Percentiles rank a stretch among this genome's conserved stretches.
Conservation (phyloP, 1,140 invertebrate genomes). For the Calosoma granatense region DNA sequence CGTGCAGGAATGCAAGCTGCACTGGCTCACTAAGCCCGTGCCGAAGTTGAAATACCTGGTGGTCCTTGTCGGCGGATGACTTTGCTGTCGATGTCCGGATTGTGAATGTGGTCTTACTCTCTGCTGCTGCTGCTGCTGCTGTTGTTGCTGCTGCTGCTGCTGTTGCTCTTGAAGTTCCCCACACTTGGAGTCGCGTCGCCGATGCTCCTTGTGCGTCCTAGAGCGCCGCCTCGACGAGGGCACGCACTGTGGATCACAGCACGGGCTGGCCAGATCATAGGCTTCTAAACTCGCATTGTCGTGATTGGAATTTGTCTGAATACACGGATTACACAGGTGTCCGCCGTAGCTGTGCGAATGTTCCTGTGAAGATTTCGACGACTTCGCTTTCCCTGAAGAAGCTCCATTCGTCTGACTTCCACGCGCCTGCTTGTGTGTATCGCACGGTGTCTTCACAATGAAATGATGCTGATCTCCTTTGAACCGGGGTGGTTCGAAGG, state of each 20-base stretch:
- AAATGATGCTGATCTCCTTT: constrained; percentile 48
- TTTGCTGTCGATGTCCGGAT: constrained; percentile 27
- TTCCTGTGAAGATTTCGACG: constrained; percentile 25
- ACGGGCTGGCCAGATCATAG: constrained; percentile 72
- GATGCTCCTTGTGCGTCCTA: constrained; percentile 50
- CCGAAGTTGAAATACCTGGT: constrained; percentile 43
- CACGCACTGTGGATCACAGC: constrained; percentile 73
- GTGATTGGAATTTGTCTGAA: constrained; percentile 47
- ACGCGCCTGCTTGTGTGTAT: constrained; percentile 32
- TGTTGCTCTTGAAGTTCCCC: constrained; percentile 37
- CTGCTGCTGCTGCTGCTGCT: constrained; percentile 28
- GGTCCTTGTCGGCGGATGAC: constrained; percentile 21
- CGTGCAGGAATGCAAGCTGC: constrained; percentile 69
- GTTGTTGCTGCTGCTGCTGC: constrained; percentile 31
- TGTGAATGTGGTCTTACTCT: constrained; percentile 37
- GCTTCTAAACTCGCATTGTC: constrained; percentile 70
- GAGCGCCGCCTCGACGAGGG: constrained; percentile 55
- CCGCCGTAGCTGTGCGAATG: constrained; percentile 32
- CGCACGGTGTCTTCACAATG: constrained; percentile 47
- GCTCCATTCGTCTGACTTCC: constrained; percentile 39
- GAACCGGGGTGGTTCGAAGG: constrained; percentile 45
- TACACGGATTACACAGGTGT: constrained; percentile 64
- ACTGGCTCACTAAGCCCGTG: constrained; percentile 57
- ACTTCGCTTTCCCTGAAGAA: constrained; percentile 28
- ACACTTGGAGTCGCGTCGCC: constrained; percentile 43